phyloP scores from a whole-genome alignment of 2,888 invertebrate species.

The Nyleta sp. region DNA sequence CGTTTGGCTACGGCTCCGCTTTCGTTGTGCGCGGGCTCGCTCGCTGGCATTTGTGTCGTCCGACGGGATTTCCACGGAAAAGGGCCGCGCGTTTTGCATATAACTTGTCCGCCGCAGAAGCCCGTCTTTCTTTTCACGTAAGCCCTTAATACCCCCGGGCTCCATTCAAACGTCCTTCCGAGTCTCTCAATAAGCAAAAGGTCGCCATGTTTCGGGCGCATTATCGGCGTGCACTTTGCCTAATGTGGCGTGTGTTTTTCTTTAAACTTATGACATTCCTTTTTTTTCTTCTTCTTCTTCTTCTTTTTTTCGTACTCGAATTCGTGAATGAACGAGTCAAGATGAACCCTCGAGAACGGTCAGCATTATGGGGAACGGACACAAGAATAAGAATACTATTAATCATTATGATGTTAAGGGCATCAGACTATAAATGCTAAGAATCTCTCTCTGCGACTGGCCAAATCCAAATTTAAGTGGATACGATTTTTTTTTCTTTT shows the following conservation, averaged over 20 bases:
- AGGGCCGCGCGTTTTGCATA: conserved; percentile 54
- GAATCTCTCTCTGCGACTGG: not conserved
- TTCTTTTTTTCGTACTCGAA: conserved; percentile 34
- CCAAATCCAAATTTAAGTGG: conserved; percentile 3
- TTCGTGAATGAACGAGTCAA: conserved; percentile 62
- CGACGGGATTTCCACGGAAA: conserved; percentile 43
- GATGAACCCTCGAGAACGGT: conserved; percentile 47
- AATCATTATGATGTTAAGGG: conserved; percentile 41
- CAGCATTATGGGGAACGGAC: conserved; percentile 39
- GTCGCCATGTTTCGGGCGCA: conserved; percentile 28
- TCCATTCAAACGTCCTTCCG: conserved; percentile 34
- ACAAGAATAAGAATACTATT: conserved; percentile 28
- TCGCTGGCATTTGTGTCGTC: conserved; percentile 34
- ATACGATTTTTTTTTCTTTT: not conserved
- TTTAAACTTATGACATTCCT: conserved; percentile 38
- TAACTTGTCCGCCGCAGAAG: conserved; percentile 27
- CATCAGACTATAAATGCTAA: conserved; percentile 30
- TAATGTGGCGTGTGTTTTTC: conserved; percentile 61
- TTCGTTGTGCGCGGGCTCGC: conserved; percentile 36
- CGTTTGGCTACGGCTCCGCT: conserved; percentile 63
- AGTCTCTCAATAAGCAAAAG: conserved; percentile 27
- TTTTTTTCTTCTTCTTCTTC: not conserved
- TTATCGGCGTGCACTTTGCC: conserved; percentile 53
- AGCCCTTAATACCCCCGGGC: conserved; percentile 48
- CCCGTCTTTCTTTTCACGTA: conserved; percentile 56